phyloP scores from a whole-genome alignment of 2,888 invertebrate genomes.

The Pecten maximus region DNA sequence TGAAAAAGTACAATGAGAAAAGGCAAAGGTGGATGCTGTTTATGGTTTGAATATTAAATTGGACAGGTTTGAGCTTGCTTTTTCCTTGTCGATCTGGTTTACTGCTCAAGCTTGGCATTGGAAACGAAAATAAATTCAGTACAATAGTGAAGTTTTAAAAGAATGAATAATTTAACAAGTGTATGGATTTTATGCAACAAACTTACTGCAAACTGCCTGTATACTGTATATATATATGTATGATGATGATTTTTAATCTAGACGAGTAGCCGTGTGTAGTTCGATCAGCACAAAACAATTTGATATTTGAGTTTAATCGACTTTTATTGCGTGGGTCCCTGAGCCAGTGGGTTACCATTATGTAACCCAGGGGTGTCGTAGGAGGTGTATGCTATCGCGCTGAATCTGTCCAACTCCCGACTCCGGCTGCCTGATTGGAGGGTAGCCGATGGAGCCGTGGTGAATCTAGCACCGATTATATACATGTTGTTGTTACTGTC shows the following conservation, averaged over 20 bases:
- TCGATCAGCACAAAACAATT: neutral
- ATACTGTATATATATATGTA: neutral
- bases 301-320: neutral
- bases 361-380: conserved; percentile 16
- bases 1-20: no score
- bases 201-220: neutral
- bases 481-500: neutral
- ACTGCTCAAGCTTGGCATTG: neutral
- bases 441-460: neutral
- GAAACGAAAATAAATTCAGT: neutral
- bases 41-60: neutral
- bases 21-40: no score
- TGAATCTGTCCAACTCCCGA: neutral
- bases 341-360: neutral
- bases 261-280: neutral
- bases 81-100: neutral
- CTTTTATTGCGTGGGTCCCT: neutral
- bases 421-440: neutral
- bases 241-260: neutral
- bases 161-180: conserved; percentile 7
- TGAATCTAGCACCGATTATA: neutral
- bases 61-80: neutral
- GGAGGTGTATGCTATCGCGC: neutral
- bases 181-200: neutral
- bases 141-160: neutral